Base-by-base conservation (phyloP, 2,888 invertebrate genomes). In the Lymantria monacha region DNA sequence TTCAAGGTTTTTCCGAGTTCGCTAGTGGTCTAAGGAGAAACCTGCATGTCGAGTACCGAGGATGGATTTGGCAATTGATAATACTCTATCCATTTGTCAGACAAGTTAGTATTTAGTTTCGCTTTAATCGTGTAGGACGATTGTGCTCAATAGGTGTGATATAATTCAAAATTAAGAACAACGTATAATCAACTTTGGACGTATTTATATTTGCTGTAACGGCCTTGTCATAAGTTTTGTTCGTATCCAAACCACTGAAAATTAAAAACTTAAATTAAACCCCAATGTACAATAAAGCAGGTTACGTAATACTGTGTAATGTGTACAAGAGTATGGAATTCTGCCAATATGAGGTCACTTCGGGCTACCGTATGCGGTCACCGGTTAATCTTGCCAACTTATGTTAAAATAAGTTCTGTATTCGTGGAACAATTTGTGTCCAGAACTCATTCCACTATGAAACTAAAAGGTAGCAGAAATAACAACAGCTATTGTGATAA, bases 331-430 rank as follows among this genome's bases (percentile, higher is more conserved):
- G 53, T 48, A 65, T 75, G 74, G 74, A 72, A 57, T 53, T 46
- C 44, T 60, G 75, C 74, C 75, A 74, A 72, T 68, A 36, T 45
- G 55, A 55, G 72, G 72, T 69, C 68, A 61, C 41, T 41, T 42
- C 49, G 53, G 68, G 67, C 61, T 66, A 61, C 46, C 56, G 59
- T 58, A 65, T 67, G 61, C 69, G 55, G 63, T 61, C 46, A 54
- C 55, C 66, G 61, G 57, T 47, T 54, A 54, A 65, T 63, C 66
- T 44, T 71, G 75, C 74, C 74, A 74, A 69, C 61, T 59, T 60
- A 57, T 54, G 46, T 53, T 48, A 50, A 22, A 58, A 52, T 52
- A 55, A 37, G 42, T 33, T 55, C 49, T 48, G 49, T 53, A 53
- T 46, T 10, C 48, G 44, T 49, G 49, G 33, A 62, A 51, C 54